Base-by-base conservation (phyloP, 2,888 invertebrate genomes). In the Drosophila anomalata region DNA sequence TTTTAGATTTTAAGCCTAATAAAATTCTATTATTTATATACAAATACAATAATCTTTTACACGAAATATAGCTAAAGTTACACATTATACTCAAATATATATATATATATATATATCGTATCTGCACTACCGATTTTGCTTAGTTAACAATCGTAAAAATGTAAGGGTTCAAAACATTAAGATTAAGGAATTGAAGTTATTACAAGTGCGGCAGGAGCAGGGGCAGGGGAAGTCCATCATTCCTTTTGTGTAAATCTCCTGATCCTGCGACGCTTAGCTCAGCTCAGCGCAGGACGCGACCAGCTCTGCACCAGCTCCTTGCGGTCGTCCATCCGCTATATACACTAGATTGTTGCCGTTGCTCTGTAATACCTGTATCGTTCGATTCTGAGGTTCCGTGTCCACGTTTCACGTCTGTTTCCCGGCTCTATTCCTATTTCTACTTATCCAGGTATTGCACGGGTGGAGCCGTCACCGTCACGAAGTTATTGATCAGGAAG, bases 401-500 rank as follows among this genome's bases (percentile, higher is more conserved):
- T 36, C 47, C 44, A 22, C 22, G 22, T 51, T 36, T 36, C 26
- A 20, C 9, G 12, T 46, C n/a, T 7, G 6, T 26, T 31, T 36
- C 47, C 31, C 7, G 46, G 51, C 54, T 75, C 82, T 79, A 77
- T 67, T 17, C 17, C 17, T 17, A 17, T 17, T 17, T 17, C 17
- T 17, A 17, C 17, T 88, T 86, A 24, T 78, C 74, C 69, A 86
- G 69, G 51, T 86, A 86, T 67, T 88, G 86, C 73, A 82, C 57
- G 42, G 85, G 70, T 31, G 80, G 84, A 14, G 88, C 81, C 42
- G 87, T 67, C 62, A 88, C 83, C 55, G 88, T 85, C 58, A 88
- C 89, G 62, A 88, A 88, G 73, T 89, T 89, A 69, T 89, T 88
- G 61, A 89, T 87, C 50, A 89, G 82, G 71, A 89, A 80, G 75